Percentiles rank a stretch among this genome's conserved stretches.
phyloP scores from a whole-genome alignment of 2,113 vertebrate genomes.

The Anarrhichthys ocellatus region DNA sequence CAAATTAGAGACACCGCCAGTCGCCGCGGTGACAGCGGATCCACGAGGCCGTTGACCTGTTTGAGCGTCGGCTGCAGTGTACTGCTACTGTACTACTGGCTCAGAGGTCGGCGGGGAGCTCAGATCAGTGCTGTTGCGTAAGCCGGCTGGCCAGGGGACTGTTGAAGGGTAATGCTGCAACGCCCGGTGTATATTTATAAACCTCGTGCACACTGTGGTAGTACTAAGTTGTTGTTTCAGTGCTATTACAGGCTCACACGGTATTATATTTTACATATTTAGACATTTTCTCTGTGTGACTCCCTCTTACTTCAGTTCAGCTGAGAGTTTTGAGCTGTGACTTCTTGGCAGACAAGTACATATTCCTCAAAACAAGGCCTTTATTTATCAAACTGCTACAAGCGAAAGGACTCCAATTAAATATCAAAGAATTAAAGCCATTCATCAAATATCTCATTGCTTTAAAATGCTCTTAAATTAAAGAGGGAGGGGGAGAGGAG shows the following conservation, averaged over 20 bases:
- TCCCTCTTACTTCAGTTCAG: background rate
- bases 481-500: background rate
- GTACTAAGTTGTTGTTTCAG: constrained; percentile 25
- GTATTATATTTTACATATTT: background rate
- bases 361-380: background rate
- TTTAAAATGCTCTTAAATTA: background rate
- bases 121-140: constrained; percentile 64
- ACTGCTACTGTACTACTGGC: background rate
- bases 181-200: constrained; percentile 65
- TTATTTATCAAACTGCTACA: background rate
- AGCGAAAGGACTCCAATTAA: background rate
- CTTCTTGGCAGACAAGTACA: background rate
- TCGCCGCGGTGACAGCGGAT: background rate
- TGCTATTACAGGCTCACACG: background rate
- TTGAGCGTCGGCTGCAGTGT: constrained; percentile 15
- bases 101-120: constrained; percentile 20
- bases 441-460: background rate
- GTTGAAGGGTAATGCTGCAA: constrained; percentile 52
- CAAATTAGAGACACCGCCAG: background rate
- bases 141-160: constrained; percentile 49
- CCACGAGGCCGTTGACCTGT: constrained; percentile 31
- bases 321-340: background rate
- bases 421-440: background rate
- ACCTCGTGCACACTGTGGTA: constrained; percentile 11
- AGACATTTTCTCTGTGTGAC: no score